Conservation (phyloP, 2,797 vertebrate species). For the Schizopygopsis pylzovi region DNA sequence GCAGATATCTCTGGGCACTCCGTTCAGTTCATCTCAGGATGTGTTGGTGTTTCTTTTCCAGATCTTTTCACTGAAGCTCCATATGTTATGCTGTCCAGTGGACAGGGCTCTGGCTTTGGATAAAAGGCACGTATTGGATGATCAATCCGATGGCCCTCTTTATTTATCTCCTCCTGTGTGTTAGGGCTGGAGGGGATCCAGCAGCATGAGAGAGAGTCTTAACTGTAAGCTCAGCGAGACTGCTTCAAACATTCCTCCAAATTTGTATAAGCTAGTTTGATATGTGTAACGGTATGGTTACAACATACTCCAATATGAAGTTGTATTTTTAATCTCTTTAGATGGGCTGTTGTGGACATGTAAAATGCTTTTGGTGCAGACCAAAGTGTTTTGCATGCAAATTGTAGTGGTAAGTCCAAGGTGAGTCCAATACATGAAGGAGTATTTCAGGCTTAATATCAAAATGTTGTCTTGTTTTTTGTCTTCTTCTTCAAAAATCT, state of each 20-base stretch:
- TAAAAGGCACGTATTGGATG: conserved; percentile 28
- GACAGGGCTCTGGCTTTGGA: conserved; percentile 35
- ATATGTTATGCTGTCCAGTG: conserved; percentile 30
- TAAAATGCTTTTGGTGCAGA: not conserved
- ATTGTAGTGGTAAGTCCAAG: not conserved
- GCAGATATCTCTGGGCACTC: conserved; percentile 15
- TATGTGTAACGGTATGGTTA: not conserved
- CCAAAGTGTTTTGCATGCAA: not conserved
- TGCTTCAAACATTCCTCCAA: conserved; percentile 4
- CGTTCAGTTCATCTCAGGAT: conserved; percentile 30
- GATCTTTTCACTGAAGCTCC: conserved; percentile 28
- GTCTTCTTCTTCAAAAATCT: not conserved
- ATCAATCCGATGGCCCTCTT: conserved; percentile 24
- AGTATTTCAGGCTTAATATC: not conserved
- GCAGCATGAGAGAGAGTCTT: conserved; percentile 3
- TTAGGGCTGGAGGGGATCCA: conserved; percentile 24
- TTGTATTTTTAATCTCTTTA: not conserved
- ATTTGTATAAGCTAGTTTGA: conserved; percentile 10
- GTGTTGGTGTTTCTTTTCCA: not conserved
- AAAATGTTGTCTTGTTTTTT: not conserved
- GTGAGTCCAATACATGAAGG: not conserved
- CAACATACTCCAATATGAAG: not conserved
- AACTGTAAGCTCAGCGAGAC: conserved; percentile 1
- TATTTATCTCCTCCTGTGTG: conserved; percentile 37
- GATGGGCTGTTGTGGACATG: not conserved